These are phyloP conservation scores for Erpornis zantholeuca DNA, from an alignment of 2,113 vertebrate species.

Conservation along the genomic window DNA sequence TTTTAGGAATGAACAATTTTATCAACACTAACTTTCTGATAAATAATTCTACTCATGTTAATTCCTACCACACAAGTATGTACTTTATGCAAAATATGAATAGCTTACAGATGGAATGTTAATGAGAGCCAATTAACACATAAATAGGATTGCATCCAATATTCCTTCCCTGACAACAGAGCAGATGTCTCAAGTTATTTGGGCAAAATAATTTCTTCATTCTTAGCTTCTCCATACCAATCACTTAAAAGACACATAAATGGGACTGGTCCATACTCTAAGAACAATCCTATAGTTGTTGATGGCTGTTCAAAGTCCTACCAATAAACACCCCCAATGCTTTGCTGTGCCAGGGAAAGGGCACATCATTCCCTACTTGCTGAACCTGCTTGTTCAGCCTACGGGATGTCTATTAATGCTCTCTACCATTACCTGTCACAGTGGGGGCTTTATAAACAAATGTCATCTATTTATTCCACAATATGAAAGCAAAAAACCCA, in stretches of 20 bases:
- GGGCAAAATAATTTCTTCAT: neutral
- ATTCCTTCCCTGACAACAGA: neutral
- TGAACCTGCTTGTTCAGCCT: neutral
- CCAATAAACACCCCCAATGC: neutral
- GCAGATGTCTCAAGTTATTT: neutral
- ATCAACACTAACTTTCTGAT: neutral
- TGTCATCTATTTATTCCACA: neutral
- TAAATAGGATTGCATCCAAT: slow-evolving; percentile 32
- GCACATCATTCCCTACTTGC: neutral
- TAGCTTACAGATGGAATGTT: slow-evolving; percentile 19
- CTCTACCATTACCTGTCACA: neutral
- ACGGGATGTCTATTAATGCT: neutral
- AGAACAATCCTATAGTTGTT: neutral
- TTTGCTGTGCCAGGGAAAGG: neutral
- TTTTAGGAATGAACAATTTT: neutral
- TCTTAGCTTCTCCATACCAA: neutral
- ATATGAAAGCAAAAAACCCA: neutral
- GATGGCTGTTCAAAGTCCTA: neutral
- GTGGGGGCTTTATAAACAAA: neutral
- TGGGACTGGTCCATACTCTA: neutral
- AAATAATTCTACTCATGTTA: neutral
- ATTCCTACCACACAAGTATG: neutral
- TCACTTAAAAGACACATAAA: neutral
- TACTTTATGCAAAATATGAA: neutral
- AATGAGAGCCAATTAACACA: slow-evolving; percentile 18